Conservation (phyloP, 2,888 invertebrate species). For the Cantharis flavilabris region DNA sequence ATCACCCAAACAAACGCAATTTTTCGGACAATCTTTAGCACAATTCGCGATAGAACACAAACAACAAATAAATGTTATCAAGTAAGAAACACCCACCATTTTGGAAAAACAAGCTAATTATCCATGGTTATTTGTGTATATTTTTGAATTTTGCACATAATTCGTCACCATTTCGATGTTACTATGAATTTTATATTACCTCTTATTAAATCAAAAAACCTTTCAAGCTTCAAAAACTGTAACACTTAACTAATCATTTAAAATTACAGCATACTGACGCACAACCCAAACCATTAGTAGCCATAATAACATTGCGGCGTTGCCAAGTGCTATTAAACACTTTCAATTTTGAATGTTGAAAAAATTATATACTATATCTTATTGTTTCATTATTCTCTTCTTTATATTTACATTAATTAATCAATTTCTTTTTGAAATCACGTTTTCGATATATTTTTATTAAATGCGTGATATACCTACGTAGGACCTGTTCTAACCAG, state of each 20-base stretch:
- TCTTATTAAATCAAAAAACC: slow-evolving; percentile 1
- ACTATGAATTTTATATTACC: not conserved
- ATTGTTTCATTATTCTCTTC: not conserved
- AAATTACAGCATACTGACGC: slow-evolving; percentile 35
- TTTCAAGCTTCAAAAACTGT: slow-evolving; percentile 10
- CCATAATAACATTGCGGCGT: not conserved
- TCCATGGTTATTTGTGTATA: slow-evolving; percentile 47
- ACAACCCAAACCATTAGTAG: slow-evolving; percentile 8
- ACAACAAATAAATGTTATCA: slow-evolving; percentile 42
- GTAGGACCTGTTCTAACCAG: too few relatives aligned
- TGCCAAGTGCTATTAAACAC: not conserved
- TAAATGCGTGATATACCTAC: too few relatives aligned
- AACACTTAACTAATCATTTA: slow-evolving; percentile 3
- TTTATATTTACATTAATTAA: not conserved
- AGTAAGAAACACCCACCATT: slow-evolving; percentile 57
- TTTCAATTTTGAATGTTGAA: not conserved
- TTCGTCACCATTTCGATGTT: slow-evolving; percentile 31
- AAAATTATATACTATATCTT: not conserved
- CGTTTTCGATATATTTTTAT: not conserved
- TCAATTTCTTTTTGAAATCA: not conserved
- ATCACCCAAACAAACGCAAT: slow-evolving; percentile 73
- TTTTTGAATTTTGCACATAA: slow-evolving; percentile 32
- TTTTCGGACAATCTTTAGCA: slow-evolving; percentile 64
- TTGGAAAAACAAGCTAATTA: slow-evolving; percentile 52
- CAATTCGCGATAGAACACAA: slow-evolving; percentile 38